These are phyloP conservation scores for Darevskia mixta DNA, from an alignment of 2,797 vertebrate species.

Conservation along the genomic window DNA sequence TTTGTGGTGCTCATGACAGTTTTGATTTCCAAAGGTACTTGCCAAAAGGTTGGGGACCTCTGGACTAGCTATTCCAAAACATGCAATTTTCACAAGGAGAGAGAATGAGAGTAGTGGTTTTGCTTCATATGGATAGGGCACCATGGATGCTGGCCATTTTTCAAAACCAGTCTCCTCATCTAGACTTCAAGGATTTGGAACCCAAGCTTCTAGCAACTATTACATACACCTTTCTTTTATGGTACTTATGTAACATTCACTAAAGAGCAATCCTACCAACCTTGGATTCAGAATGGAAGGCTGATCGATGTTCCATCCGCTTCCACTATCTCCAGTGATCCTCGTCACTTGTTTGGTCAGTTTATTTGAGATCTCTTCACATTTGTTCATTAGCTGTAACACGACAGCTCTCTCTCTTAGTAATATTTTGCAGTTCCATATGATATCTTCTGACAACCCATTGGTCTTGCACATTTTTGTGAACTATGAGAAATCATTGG, in stretches of 20 bases:
- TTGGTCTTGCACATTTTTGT: conserved; percentile 81
- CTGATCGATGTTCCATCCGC: conserved; percentile 83
- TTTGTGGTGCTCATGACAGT: too few species aligned
- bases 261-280: conserved; percentile 14
- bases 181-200: neutral
- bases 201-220: neutral
- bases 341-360: conserved; percentile 89
- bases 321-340: conserved; percentile 83
- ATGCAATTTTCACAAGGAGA: neutral
- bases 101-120: neutral
- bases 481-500: conserved; percentile 76
- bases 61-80: too few species aligned
- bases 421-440: conserved; percentile 89
- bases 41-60: too few species aligned
- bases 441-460: conserved; percentile 87
- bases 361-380: conserved; percentile 90
- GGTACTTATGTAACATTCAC: neutral
- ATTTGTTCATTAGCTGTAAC: conserved; percentile 92
- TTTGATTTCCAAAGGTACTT: too few species aligned
- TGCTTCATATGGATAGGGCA: neutral
- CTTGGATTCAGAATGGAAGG: conserved; percentile 88
- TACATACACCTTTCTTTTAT: neutral
- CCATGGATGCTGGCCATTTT: neutral
- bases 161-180: neutral
- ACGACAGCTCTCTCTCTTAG: conserved; percentile 91